Base-by-base conservation (phyloP, 1,140 invertebrate species). In the Drosophila watanabei region DNA sequence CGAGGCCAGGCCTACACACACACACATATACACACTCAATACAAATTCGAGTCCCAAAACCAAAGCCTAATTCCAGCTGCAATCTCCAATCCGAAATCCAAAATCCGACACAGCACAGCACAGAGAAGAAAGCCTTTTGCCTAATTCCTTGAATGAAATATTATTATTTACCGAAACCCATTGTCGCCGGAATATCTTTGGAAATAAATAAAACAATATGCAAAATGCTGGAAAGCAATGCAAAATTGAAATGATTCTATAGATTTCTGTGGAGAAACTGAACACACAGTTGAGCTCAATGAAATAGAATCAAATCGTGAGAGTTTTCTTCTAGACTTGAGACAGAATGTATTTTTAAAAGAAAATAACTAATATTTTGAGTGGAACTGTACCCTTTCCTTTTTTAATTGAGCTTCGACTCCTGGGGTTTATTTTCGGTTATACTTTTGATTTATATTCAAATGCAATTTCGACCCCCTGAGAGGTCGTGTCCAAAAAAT, bases 381-480 rank as follows among this genome's bases (percentile, higher is more conserved):
- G 7, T 4, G 4, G 4, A 24, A 4, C 8, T 56, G 18, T 54
- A 1, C 5, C 24, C 43, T 46, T 24, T 18, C 33, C 39, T 66
- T 65, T 72, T 77, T 72, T 77, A 82, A 82, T 82, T 82, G 71
- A 24, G 41, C 76, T 35, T 64, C 13, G 46, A 20, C 39, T 59
- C 59, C 39, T 78, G 43, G 46, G 41, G 43, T 11, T 32, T 30
- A 57, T 61, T 62, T 35, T 48, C 5, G 24, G 18, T 45, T 43
- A 45, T 39, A 70, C 41, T 62, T 80, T 48, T 80, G 59, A 80
- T 81, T 81, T 75, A 69, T 64, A 81, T 75, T 80, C 63, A 75
- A 81, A 80, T 80, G 78, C 71, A 80, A 80, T 79, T 79, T 41
- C 16, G 20, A 45, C 8, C n/a, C 30, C 28, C 10, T 10, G 16